Conservation (phyloP, 1,140 invertebrate species). For the Drosophila erecta region DNA sequence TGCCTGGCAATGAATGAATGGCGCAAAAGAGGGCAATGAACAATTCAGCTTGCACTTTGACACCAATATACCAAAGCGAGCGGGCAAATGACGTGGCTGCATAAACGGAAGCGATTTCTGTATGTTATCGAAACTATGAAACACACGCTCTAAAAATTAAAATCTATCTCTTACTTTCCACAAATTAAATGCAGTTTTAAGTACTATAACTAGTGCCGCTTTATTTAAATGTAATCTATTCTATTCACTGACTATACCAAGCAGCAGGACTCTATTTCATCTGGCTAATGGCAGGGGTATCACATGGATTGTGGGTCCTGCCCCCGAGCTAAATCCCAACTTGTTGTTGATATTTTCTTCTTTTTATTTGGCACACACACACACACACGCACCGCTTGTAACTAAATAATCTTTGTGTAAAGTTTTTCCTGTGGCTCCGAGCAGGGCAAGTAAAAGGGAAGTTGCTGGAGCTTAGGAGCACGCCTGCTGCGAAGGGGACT, state of each 20-base stretch:
- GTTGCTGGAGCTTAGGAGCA: constrained; percentile 26
- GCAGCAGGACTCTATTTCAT: background rate
- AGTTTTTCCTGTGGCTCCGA: constrained; percentile 59
- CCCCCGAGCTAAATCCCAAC: constrained; percentile 5
- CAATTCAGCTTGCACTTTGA: constrained; percentile 21
- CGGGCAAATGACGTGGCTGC: background rate
- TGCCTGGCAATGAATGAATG: background rate
- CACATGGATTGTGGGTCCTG: background rate
- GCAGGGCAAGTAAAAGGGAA: background rate
- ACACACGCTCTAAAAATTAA: background rate
- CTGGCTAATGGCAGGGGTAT: constrained; percentile 7
- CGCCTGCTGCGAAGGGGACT: constrained; percentile 32
- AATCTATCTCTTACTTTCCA: too few species aligned
- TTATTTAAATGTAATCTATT: background rate
- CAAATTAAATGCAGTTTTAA: too few species aligned
- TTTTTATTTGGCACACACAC: background rate
- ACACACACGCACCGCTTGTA: constrained; percentile 19
- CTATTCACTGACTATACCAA: background rate
- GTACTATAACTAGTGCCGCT: too few species aligned
- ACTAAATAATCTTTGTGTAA: constrained; percentile 71
- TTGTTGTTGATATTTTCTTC: constrained; percentile 5
- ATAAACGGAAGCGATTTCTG: background rate
- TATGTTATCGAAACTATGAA: background rate
- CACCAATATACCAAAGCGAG: constrained; percentile 4
- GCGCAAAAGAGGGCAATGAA: constrained; percentile 8